phyloP scores from a whole-genome alignment of 2,113 vertebrate genomes.

The Halcyon senegalensis region DNA sequence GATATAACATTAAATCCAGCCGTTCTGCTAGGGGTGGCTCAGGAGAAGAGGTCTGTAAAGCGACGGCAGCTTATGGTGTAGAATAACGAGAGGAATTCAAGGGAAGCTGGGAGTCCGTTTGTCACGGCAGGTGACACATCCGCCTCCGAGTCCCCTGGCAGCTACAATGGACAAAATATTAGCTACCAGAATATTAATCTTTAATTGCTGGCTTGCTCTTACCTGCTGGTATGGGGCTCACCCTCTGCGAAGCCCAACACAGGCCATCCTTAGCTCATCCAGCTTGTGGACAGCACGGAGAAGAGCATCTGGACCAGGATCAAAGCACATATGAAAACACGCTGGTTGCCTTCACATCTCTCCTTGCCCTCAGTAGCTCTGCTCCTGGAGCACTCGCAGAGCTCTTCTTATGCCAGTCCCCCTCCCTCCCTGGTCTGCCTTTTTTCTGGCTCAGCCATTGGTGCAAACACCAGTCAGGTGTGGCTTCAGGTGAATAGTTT shows the following conservation, averaged over 20 bases:
- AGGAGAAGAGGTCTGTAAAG: background rate
- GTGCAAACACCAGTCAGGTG: background rate
- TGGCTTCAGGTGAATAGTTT: background rate
- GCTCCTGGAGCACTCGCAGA: rapidly evolving
- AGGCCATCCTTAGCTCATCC: background rate
- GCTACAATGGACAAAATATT: background rate
- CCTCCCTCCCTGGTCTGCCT: background rate
- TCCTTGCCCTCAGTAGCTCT: too few relatives aligned
- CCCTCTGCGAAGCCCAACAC: background rate
- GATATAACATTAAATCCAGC: background rate
- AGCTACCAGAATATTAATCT: background rate
- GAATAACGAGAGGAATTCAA: background rate
- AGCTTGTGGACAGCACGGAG: background rate
- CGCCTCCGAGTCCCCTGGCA: background rate
- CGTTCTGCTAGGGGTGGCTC: background rate
- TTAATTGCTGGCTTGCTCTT: background rate
- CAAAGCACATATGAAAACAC: background rate
- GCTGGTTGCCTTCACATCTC: background rate
- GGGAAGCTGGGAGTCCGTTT: background rate
- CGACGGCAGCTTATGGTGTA: rapidly evolving
- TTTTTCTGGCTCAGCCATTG: background rate
- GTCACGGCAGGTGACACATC: background rate
- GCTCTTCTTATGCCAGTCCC: rapidly evolving
- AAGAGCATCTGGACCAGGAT: background rate
- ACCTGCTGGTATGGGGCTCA: background rate